Evolutionary conservation across 2,113 vertebrate species (phyloP).

Genomic region (Lagenorhynchus albirostris): DNA sequence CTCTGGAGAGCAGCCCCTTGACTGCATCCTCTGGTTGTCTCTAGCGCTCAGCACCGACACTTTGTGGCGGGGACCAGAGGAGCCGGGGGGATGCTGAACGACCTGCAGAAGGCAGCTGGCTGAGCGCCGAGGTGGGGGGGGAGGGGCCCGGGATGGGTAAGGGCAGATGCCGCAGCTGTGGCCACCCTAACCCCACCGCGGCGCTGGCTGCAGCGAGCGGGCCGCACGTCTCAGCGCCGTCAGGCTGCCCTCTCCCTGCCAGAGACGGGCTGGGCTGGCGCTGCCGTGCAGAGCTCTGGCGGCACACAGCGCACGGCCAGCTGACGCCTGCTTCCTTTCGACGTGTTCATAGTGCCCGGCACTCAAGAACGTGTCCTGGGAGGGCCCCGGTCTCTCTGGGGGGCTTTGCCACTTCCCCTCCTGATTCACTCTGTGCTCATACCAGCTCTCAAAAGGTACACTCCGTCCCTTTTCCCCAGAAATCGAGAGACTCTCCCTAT

Average conservation of each 20-base stretch:
- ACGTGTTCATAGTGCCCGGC: neutral
- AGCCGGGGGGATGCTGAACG: too few species aligned
- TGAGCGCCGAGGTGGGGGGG: neutral
- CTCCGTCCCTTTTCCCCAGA: neutral
- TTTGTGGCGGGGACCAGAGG: fast-evolving
- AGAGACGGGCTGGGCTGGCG: neutral
- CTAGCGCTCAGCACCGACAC: neutral
- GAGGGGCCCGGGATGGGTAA: fast-evolving
- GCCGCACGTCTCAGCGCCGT: fast-evolving
- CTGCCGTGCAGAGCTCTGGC: neutral
- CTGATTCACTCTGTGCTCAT: neutral
- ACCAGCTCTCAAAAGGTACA: neutral
- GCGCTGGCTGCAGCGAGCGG: fast-evolving
- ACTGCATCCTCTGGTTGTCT: fast-evolving
- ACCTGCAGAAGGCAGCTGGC: neutral
- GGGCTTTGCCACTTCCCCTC: neutral
- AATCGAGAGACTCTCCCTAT: neutral
- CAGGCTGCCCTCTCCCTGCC: neutral
- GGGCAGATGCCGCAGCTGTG: neutral
- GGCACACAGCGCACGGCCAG: fast-evolving
- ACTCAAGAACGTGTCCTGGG: neutral
- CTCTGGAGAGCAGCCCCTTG: neutral
- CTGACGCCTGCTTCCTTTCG: neutral
- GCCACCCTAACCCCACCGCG: too few species aligned
- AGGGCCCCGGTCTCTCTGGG: neutral